Conservation (phyloP, 2,797 vertebrate species). For the Phylloscopus collybita region DNA sequence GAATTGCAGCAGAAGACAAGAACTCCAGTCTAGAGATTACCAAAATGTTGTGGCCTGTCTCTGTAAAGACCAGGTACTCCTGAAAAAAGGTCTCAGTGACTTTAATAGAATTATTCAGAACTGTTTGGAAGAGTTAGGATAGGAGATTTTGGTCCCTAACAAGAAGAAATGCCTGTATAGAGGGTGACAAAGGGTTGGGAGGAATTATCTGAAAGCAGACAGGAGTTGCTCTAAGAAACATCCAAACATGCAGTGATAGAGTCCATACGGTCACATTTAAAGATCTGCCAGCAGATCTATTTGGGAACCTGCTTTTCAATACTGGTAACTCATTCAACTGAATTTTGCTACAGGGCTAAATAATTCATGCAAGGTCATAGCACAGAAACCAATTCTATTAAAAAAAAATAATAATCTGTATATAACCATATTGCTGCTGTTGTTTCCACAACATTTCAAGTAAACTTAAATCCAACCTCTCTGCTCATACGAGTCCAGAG, state of each 20-base stretch:
- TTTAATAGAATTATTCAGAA: neutral
- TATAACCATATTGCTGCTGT: neutral
- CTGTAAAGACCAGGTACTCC: neutral
- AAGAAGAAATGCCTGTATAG: neutral
- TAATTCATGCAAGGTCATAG: neutral
- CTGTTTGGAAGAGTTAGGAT: neutral
- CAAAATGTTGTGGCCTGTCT: neutral
- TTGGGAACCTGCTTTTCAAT: neutral
- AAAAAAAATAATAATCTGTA: neutral
- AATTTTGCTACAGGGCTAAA: conserved; percentile 32
- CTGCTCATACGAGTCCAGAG: neutral
- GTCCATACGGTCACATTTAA: neutral
- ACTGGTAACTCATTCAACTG: neutral
- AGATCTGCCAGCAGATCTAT: neutral
- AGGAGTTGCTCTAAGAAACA: neutral
- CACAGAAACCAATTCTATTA: neutral
- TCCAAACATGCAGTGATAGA: neutral
- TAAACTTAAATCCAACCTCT: neutral
- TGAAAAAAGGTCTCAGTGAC: neutral
- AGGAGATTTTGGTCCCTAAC: neutral
- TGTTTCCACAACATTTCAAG: conserved; percentile 5
- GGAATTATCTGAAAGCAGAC: neutral
- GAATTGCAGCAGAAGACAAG: neutral
- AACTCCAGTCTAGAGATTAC: neutral
- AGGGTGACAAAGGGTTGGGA: neutral